A percentile compares a stretch with the other conserved stretches of the same genome.
Evolutionary conservation across 2,888 invertebrate species (phyloP).

Genomic region (Drosophila limbata): DNA sequence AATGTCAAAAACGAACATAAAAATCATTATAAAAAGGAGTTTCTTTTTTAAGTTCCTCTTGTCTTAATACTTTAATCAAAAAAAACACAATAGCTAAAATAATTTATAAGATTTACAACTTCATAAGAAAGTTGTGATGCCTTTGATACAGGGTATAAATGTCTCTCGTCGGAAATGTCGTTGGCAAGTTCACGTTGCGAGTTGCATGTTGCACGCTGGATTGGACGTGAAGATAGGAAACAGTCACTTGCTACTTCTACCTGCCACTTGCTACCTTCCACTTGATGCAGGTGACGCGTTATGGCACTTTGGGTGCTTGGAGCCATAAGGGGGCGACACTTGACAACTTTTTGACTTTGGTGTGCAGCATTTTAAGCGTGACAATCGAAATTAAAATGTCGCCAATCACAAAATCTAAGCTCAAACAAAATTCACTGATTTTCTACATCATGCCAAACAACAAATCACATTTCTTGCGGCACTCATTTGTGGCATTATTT

Average conservation of each 20-base stretch:
- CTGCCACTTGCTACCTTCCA: slow-evolving; percentile 11
- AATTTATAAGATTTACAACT: background rate
- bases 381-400: slow-evolving; percentile 54
- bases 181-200: slow-evolving; percentile 7
- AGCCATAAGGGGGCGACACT: background rate
- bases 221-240: background rate
- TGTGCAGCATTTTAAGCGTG: slow-evolving; percentile 41
- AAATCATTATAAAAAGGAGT: no score
- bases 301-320: slow-evolving; percentile 26
- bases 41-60: no score
- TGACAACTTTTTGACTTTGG: slow-evolving; percentile 27
- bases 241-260: background rate
- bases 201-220: background rate
- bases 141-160: background rate
- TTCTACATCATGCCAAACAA: slow-evolving; percentile 1
- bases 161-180: slow-evolving; percentile 8
- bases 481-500: slow-evolving; percentile 35
- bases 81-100: background rate
- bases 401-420: slow-evolving; percentile 1
- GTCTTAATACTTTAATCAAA: background rate
- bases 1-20: no score
- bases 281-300: slow-evolving; percentile 34
- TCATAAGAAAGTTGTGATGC: background rate
- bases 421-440: slow-evolving; percentile 4
- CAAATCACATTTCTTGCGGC: slow-evolving; percentile 43